phyloP scores from a whole-genome alignment of 23 tunicate genomes.

The Styela clava region DNA sequence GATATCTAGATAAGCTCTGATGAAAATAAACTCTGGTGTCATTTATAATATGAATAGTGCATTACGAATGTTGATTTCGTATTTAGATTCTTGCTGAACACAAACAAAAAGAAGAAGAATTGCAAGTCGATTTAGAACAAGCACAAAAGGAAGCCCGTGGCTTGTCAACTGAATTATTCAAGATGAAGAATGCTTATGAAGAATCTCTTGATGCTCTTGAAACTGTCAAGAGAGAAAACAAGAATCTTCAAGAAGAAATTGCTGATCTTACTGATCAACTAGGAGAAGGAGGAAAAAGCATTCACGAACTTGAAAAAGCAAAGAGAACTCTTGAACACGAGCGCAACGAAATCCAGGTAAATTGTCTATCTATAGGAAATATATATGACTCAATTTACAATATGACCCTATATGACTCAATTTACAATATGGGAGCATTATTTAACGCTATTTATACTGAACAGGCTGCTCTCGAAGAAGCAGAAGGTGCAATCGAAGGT shows the following conservation, averaged over 20 bases:
- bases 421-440: background rate
- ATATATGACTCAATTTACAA: background rate
- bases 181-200: conserved; percentile 35
- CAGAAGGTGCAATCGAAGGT: conserved; percentile 44
- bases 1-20: too few relatives aligned
- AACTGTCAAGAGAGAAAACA: conserved; percentile 33
- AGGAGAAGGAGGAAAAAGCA: conserved; percentile 35
- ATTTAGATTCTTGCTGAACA: conserved; percentile 27
- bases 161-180: conserved; percentile 28
- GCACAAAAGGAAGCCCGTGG: conserved; percentile 38
- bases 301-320: conserved; percentile 37
- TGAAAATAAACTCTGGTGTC: too few relatives aligned
- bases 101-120: conserved; percentile 39
- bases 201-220: conserved; percentile 38
- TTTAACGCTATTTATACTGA: too few relatives aligned
- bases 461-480: conserved; percentile 41
- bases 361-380: too few relatives aligned
- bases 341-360: conserved; percentile 23
- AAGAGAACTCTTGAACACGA: conserved; percentile 38
- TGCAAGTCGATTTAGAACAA: conserved; percentile 32
- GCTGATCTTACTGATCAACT: conserved; percentile 38
- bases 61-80: too few relatives aligned
- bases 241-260: conserved; percentile 43
- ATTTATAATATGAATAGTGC: too few relatives aligned
- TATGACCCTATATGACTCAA: background rate